These are phyloP conservation scores for Acyrthosiphon pisum DNA, from an alignment of 1,140 invertebrate genomes.

Conservation along the genomic window DNA sequence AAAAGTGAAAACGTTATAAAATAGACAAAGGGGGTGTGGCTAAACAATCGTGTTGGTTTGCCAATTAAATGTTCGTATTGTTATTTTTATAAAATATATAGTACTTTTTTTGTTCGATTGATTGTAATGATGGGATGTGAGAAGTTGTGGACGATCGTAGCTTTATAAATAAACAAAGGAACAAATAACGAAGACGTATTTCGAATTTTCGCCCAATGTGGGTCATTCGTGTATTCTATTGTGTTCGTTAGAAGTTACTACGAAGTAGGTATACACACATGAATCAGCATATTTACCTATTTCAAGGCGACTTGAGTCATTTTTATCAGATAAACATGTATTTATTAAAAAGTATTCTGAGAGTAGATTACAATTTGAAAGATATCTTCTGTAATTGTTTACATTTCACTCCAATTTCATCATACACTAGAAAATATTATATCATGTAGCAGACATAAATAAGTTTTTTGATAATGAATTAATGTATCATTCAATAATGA, in stretches of 20 bases:
- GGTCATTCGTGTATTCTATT: constrained; percentile 18
- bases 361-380: background rate
- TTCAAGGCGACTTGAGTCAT: background rate
- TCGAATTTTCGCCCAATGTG: background rate
- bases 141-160: background rate
- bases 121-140: background rate
- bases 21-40: no score
- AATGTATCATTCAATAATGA: background rate
- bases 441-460: background rate
- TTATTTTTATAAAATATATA: background rate
- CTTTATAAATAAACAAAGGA: background rate
- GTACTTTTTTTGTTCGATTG: background rate
- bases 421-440: background rate
- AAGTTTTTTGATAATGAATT: background rate
- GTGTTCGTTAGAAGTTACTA: background rate
- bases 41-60: background rate
- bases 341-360: background rate
- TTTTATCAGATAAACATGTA: background rate
- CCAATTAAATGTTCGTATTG: background rate
- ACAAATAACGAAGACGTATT: background rate
- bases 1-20: constrained; percentile 27
- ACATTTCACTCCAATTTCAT: background rate
- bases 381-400: background rate
- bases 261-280: background rate
- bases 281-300: background rate